A percentile compares a stretch with the other conserved stretches of the same genome.
phyloP scores from a whole-genome alignment of 2,888 invertebrate species.

The Cheilosia variabilis region DNA sequence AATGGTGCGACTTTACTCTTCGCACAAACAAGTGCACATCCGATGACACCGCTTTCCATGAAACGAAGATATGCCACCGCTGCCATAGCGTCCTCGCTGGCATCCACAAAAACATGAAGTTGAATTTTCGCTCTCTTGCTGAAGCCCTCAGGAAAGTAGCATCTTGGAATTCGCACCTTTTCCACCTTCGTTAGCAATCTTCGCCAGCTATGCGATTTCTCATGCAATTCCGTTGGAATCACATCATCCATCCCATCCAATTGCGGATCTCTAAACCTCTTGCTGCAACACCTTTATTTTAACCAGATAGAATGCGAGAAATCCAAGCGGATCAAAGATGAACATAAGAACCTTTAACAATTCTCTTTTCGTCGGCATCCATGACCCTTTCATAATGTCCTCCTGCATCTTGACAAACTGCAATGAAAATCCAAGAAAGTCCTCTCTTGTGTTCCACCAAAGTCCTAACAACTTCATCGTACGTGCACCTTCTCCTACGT shows the following conservation, averaged over 20 bases:
- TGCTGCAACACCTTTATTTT: conserved; percentile 69
- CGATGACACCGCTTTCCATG: conserved; percentile 4
- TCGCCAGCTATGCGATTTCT: conserved; percentile 52
- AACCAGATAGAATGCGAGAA: conserved; percentile 52
- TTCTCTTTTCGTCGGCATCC: conserved; percentile 16
- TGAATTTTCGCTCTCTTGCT: neutral
- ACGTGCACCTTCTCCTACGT: neutral
- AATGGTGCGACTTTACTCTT: too few relatives aligned
- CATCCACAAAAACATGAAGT: conserved; percentile 16
- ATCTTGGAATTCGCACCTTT: conserved; percentile 55
- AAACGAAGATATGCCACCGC: conserved; percentile 76
- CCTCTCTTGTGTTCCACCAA: conserved; percentile 17
- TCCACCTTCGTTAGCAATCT: conserved; percentile 35
- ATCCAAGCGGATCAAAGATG: conserved; percentile 21
- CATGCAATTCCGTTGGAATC: conserved; percentile 38
- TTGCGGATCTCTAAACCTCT: conserved; percentile 57
- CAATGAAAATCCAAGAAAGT: conserved; percentile 15
- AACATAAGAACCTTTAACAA: conserved; percentile 24
- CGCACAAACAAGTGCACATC: too few relatives aligned
- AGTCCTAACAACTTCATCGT: conserved; percentile 18
- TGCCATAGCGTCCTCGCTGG: conserved; percentile 73
- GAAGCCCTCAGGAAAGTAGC: conserved; percentile 26
- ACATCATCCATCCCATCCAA: conserved; percentile 63
- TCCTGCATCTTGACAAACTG: neutral
- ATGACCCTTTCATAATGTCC: conserved; percentile 13